phyloP scores from a whole-genome alignment of 1,140 invertebrate genomes.

The Stegodyphus mimosarum region DNA sequence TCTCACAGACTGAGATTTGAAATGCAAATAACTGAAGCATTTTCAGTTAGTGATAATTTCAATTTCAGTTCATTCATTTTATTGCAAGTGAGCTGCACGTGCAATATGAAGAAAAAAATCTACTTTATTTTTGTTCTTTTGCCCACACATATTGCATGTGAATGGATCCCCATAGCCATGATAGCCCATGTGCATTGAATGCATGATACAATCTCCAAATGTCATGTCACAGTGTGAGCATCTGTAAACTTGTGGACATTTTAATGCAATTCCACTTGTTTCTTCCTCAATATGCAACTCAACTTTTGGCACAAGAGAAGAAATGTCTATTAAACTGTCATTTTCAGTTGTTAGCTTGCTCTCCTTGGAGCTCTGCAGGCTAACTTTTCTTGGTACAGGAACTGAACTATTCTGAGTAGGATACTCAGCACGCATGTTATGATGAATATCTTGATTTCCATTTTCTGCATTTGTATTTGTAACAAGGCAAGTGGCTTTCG shows the following conservation, averaged over 20 bases:
- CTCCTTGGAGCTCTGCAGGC: too few relatives aligned
- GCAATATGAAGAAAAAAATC: slow-evolving; percentile 93
- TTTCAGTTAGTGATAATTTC: neutral
- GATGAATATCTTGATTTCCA: too few relatives aligned
- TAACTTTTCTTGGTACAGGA: too few relatives aligned
- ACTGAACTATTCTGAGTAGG: too few relatives aligned
- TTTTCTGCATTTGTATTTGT: neutral
- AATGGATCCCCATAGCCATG: slow-evolving; percentile 91
- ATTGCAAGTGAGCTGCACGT: slow-evolving; percentile 77
- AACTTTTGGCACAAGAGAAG: neutral
- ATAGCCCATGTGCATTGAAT: slow-evolving; percentile 95
- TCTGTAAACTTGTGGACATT: slow-evolving; percentile 70
- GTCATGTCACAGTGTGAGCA: slow-evolving; percentile 90
- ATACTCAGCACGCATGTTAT: too few relatives aligned
- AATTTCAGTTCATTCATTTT: neutral
- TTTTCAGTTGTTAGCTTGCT: too few relatives aligned
- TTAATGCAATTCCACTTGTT: slow-evolving; percentile 46
- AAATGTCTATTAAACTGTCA: neutral
- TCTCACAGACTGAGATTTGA: neutral
- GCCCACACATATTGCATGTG: slow-evolving; percentile 94
- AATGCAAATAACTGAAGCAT: too few relatives aligned
- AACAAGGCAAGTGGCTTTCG: too few relatives aligned
- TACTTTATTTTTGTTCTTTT: slow-evolving; percentile 82
- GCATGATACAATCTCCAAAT: slow-evolving; percentile 91
- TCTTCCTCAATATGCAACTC: neutral